phyloP scores from a whole-genome alignment of 2,888 invertebrate genomes.

The Argyresthia albistria region DNA sequence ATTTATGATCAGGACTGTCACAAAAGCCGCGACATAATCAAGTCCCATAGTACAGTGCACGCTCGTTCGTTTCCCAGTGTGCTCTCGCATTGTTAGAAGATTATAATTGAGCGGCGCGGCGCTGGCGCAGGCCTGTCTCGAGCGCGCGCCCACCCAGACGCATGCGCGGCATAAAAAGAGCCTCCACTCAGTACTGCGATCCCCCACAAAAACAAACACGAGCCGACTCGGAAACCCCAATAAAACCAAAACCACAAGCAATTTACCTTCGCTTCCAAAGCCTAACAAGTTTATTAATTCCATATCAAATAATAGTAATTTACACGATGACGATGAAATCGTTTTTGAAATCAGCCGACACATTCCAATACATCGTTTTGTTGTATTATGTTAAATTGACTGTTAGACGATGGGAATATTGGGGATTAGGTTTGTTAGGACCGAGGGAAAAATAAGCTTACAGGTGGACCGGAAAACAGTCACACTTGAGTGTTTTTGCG shows the following conservation, averaged over 20 bases:
- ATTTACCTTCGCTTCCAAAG: conserved; percentile 64
- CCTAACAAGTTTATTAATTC: conserved; percentile 72
- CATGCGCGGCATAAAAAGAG: conserved; percentile 45
- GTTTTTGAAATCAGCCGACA: conserved; percentile 56
- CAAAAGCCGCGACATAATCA: too few species aligned
- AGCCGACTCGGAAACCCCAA: conserved; percentile 60
- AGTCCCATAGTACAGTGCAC: too few species aligned
- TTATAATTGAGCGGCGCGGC: conserved; percentile 14
- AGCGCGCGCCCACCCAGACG: conserved; percentile 60
- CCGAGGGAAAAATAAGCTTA: background rate
- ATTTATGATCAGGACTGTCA: too few species aligned
- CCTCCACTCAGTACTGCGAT: conserved; percentile 18
- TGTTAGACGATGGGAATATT: conserved; percentile 3
- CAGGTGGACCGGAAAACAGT: too few species aligned
- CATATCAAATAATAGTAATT: conserved; percentile 68
- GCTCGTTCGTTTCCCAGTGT: background rate
- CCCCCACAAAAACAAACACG: conserved; percentile 64
- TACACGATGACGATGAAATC: conserved; percentile 59
- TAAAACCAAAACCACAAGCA: conserved; percentile 60
- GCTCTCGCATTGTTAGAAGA: conserved; percentile 2
- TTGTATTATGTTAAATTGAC: conserved; percentile 22
- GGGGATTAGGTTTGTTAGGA: background rate
- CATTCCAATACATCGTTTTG: conserved; percentile 58
- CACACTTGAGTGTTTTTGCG: too few species aligned
- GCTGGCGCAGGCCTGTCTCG: conserved; percentile 63